Evolutionary conservation across 2,888 invertebrate species (phyloP).

Genomic region (Catocala nupta): DNA sequence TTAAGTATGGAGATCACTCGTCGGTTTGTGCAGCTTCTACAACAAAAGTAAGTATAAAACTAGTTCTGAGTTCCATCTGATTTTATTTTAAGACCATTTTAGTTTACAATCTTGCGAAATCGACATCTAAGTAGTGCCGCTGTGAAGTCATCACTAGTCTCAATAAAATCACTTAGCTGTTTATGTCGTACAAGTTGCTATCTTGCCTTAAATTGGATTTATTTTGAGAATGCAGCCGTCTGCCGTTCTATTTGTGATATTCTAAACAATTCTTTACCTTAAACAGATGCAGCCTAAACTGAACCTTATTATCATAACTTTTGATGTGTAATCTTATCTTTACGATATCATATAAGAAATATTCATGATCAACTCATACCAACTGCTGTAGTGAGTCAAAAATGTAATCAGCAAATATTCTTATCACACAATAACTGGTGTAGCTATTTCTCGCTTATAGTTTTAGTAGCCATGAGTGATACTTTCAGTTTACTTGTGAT

Average conservation of each 20-base stretch:
- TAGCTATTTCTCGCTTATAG: conserved; percentile 18
- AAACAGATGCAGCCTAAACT: conserved; percentile 7
- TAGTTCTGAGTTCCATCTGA: conserved; percentile 5
- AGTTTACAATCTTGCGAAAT: background rate
- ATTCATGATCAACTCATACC: conserved; percentile 27
- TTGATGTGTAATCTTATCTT: conserved; percentile 27
- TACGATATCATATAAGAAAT: conserved; percentile 27
- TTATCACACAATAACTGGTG: conserved; percentile 21
- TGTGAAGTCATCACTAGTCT: conserved; percentile 20
- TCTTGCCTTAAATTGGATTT: conserved; percentile 18
- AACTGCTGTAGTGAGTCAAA: conserved; percentile 14
- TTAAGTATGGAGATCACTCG: conserved; percentile 12
- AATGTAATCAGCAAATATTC: conserved; percentile 19
- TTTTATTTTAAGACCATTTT: conserved; percentile 1
- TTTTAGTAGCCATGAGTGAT: conserved; percentile 23
- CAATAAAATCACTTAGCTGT: conserved; percentile 18
- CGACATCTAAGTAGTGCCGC: conserved; percentile 12
- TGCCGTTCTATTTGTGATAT: conserved; percentile 12
- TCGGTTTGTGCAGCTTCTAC: background rate
- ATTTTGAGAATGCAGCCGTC: conserved; percentile 19
- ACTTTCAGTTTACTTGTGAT: conserved; percentile 36
- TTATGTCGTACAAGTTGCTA: conserved; percentile 18
- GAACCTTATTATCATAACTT: conserved; percentile 13
- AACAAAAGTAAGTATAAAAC: conserved; percentile 34
- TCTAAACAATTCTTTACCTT: conserved; percentile 4